Percentiles rank a stretch among this genome's conserved stretches.
phyloP scores from a whole-genome alignment of 1,140 invertebrate genomes.

The Aphelenchoides fujianensis region DNA sequence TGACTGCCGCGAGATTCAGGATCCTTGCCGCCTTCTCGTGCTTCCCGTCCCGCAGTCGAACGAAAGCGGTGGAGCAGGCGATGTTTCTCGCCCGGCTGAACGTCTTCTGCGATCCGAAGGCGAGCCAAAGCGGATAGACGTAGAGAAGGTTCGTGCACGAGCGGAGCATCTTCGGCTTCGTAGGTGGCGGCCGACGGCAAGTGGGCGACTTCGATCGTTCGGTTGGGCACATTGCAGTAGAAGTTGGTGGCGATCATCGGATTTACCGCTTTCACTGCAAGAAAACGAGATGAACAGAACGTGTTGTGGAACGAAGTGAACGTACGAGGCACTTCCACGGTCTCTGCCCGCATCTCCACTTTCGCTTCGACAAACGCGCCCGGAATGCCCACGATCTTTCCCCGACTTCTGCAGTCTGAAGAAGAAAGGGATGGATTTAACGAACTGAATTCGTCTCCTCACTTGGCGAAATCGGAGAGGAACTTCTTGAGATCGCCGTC shows the following conservation, averaged over 20 bases:
- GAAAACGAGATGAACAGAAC: no score
- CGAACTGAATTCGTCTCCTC: not conserved
- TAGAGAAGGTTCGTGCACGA: conserved; percentile 39
- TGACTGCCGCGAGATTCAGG: conserved; percentile 25
- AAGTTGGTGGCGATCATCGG: not conserved
- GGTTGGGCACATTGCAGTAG: conserved; percentile 32
- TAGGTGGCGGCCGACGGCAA: conserved; percentile 16
- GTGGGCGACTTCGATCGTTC: conserved; percentile 34
- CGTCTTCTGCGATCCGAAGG: conserved; percentile 39
- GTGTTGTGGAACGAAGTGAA: not conserved
- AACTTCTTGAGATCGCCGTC: conserved; percentile 42
- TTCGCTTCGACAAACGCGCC: conserved; percentile 29
- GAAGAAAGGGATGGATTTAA: conserved; percentile 5
- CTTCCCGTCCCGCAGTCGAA: conserved; percentile 7
- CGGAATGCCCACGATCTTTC: conserved; percentile 39
- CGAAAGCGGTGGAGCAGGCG: conserved; percentile 38
- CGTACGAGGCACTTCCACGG: conserved; percentile 36
- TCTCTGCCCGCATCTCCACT: conserved; percentile 32
- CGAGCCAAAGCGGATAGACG: conserved; percentile 41
- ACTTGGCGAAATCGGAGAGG: conserved; percentile 36
- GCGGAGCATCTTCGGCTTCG: conserved; percentile 18
- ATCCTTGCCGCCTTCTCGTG: conserved; percentile 4
- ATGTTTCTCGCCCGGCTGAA: conserved; percentile 47
- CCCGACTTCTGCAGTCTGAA: conserved; percentile 44
- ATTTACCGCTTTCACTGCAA: conserved; percentile 14